Percentiles rank a stretch among this genome's conserved stretches.
Evolutionary conservation across 2,797 vertebrate species (phyloP).

Genomic region (Hafferia zeledoni): DNA sequence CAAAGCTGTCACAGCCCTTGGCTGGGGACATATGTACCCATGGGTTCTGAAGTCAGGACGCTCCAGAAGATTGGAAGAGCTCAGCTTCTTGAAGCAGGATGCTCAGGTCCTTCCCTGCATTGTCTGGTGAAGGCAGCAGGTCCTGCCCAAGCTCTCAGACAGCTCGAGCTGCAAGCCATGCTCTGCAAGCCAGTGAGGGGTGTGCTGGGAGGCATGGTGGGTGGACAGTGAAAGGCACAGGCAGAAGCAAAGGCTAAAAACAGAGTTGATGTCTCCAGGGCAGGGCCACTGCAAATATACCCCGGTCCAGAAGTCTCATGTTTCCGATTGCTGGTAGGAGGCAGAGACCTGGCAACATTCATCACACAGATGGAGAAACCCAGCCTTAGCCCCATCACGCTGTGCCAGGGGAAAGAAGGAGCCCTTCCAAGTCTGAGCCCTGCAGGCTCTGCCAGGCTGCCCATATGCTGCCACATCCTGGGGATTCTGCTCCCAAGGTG

Average conservation of each 20-base stretch:
- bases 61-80: neutral
- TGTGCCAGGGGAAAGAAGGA: neutral
- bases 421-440: neutral
- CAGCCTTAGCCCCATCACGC: neutral
- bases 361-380: neutral
- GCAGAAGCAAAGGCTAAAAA: constrained; percentile 48
- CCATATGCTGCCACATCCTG: rapidly evolving
- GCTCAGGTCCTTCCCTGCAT: neutral
- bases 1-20: rapidly evolving
- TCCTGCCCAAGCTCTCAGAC: neutral
- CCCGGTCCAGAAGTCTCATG: neutral
- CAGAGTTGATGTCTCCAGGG: neutral
- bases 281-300: neutral
- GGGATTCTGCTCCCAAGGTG: neutral
- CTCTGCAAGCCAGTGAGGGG: neutral
- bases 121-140: neutral
- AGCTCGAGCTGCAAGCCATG: constrained; percentile 17
- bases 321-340: neutral
- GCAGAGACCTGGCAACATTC: neutral
- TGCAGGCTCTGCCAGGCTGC: neutral
- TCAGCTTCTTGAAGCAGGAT: neutral
- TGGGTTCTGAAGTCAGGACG: neutral
- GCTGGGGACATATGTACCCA: neutral
- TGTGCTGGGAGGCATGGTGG: neutral
- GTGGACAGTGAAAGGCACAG: constrained; percentile 18